Conservation (phyloP, 2,113 vertebrate species). For the Hypocryptadius cinnamomeus region DNA sequence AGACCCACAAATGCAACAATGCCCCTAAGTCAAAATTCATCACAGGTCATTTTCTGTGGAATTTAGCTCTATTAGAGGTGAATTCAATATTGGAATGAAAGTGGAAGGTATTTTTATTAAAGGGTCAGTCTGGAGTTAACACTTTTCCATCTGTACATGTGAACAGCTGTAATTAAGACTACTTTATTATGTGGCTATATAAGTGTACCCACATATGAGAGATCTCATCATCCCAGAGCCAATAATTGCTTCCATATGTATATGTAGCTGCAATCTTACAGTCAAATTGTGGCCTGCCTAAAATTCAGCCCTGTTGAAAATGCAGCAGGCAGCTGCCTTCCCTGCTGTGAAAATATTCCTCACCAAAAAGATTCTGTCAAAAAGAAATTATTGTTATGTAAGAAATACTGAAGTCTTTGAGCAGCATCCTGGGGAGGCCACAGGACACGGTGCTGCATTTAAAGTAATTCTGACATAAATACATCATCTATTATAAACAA, state of each 20-base stretch:
- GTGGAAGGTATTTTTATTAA: background rate
- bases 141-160: background rate
- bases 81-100: background rate
- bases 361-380: background rate
- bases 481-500: slow-evolving; percentile 1
- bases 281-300: background rate
- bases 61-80: background rate
- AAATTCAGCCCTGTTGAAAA: background rate
- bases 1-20: background rate
- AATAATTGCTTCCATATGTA: background rate
- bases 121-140: background rate
- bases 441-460: background rate
- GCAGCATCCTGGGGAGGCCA: slow-evolving; percentile 1
- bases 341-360: background rate
- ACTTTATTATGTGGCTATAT: background rate
- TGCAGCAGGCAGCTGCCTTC: background rate
- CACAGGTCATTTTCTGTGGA: background rate
- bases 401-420: background rate
- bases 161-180: background rate
- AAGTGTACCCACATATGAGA: background rate
- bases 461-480: slow-evolving; percentile 17
- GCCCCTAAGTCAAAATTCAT: background rate
- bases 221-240: background rate
- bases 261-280: background rate
- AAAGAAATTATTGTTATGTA: background rate